Conservation (phyloP, 2,888 invertebrate species). For the Automeris io region DNA sequence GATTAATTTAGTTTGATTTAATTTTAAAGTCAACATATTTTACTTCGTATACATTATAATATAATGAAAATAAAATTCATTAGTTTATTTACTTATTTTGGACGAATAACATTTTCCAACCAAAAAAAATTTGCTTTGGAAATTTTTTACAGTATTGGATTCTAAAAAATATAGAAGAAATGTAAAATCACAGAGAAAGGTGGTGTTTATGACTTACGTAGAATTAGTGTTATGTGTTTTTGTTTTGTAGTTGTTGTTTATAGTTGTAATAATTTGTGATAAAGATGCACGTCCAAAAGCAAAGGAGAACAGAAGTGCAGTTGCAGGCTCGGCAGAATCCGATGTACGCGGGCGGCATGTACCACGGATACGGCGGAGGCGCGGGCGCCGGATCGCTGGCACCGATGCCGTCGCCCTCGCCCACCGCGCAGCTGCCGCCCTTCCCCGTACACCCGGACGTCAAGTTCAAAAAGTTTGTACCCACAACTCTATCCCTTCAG, state of each 20-base stretch:
- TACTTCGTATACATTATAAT: too few relatives aligned
- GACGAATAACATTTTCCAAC: too few relatives aligned
- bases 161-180: neutral
- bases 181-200: conserved; percentile 18
- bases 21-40: too few relatives aligned
- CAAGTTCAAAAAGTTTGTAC: conserved; percentile 82
- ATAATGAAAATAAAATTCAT: too few relatives aligned
- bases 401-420: conserved; percentile 65
- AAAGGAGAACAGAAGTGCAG: conserved; percentile 21
- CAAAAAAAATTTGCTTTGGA: too few relatives aligned
- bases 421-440: conserved; percentile 64
- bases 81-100: too few relatives aligned
- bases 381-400: conserved; percentile 52
- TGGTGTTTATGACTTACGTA: conserved; percentile 8
- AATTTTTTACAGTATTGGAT: neutral
- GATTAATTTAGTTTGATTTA: too few relatives aligned
- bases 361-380: conserved; percentile 71
- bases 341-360: conserved; percentile 75
- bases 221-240: neutral
- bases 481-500: too few relatives aligned
- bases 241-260: conserved; percentile 1
- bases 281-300: conserved; percentile 2
- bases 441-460: conserved; percentile 96
- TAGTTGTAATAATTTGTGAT: neutral
- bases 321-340: conserved; percentile 72